These are phyloP conservation scores for Holacanthus passer DNA, from an alignment of 2,113 vertebrate genomes.

Conservation along the genomic window DNA sequence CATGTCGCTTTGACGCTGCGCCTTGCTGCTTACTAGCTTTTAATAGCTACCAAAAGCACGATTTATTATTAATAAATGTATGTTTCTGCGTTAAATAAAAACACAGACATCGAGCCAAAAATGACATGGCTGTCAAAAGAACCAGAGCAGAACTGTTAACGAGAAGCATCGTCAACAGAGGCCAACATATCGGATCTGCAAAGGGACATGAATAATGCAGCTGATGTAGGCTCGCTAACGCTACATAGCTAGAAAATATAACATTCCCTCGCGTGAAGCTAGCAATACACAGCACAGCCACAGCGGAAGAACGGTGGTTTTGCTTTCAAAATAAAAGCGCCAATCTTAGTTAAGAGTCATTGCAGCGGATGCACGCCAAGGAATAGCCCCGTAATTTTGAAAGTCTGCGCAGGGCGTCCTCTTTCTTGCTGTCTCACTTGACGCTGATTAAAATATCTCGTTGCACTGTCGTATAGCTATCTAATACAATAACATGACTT, in stretches of 20 bases:
- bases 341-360: background rate
- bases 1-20: conserved; percentile 21
- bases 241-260: conserved; percentile 55
- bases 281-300: background rate
- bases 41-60: conserved; percentile 21
- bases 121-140: background rate
- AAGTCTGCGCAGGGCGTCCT: conserved; percentile 21
- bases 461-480: conserved; percentile 6
- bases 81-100: background rate
- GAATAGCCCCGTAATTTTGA: conserved; percentile 54
- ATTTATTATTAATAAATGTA: conserved; percentile 20
- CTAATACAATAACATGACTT: background rate
- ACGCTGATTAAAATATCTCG: conserved; percentile 39
- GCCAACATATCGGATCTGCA: conserved; percentile 54
- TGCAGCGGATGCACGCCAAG: background rate
- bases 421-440: background rate
- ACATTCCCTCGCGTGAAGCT: conserved; percentile 19
- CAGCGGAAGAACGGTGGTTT: background rate
- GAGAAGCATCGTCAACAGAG: background rate
- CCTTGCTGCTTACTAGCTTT: background rate
- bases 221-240: conserved; percentile 63
- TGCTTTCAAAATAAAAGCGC: conserved; percentile 69
- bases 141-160: background rate
- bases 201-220: conserved; percentile 80
- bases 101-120: background rate